Percentiles rank a stretch among this genome's conserved stretches.
phyloP scores from a whole-genome alignment of 2,113 vertebrate species.

The Lasiurus borealis region DNA sequence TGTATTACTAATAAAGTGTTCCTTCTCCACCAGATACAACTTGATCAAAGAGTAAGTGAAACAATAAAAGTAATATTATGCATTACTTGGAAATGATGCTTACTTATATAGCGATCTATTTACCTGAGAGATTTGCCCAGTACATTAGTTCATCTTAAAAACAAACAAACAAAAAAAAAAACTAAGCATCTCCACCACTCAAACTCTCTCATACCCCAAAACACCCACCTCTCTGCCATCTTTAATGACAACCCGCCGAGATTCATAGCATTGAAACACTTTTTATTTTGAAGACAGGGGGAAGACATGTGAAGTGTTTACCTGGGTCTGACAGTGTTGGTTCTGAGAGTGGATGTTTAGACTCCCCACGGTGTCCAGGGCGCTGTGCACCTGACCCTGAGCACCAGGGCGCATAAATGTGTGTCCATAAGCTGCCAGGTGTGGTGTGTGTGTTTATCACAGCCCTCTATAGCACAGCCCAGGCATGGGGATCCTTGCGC shows the following conservation, averaged over 20 bases:
- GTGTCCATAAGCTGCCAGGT: not conserved
- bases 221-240: not conserved
- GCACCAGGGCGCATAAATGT: too few relatives aligned
- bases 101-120: not conserved
- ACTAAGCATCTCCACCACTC: not conserved
- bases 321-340: not conserved
- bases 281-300: not conserved
- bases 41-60: not conserved
- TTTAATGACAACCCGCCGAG: not conserved
- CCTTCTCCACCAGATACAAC: not conserved
- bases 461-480: too few relatives aligned
- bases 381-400: too few relatives aligned
- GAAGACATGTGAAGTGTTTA: not conserved
- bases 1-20: not conserved
- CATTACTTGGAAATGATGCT: not conserved
- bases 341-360: too few relatives aligned
- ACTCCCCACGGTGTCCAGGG: too few relatives aligned
- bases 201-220: not conserved
- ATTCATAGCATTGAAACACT: not conserved
- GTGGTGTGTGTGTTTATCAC: not conserved
- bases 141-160: not conserved
- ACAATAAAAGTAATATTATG: not conserved
- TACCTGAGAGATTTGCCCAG: not conserved
- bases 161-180: too few relatives aligned
- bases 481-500: not conserved